Evolutionary conservation across 2,888 invertebrate genomes (phyloP), one percentile per base, ranked within the genome.

Genomic region (Ditula angustiorana): DNA sequence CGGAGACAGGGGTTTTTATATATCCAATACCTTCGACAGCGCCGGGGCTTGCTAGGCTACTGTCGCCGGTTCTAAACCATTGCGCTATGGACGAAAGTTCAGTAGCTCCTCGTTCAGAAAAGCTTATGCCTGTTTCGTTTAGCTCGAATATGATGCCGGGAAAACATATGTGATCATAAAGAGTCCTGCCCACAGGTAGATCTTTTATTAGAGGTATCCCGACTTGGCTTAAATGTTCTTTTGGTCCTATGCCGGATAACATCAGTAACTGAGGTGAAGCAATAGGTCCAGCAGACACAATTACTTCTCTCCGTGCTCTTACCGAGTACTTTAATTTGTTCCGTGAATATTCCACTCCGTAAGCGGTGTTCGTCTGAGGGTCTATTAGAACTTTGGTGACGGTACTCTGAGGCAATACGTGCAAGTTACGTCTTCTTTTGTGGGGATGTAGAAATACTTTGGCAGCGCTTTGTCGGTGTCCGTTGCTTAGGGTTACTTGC

Each of bases 231-330:
- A 95, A 82, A 73, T 95, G 92, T 47, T 94, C 79, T 65, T 76
- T 85, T 0, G 94, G 94, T 1, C 95, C 95, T 11, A 95, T 78
- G 0, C 98, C 98, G 5, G 97, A 97, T 4, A 99, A 84, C 97
- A 98, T 97, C 8, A 99, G 93, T 2, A 99, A 82, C 83, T 99
- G 98, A 0, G 98, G 98, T 0, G 97, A 96, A 75, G 97, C 97
- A 69, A 99, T 96, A 1, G 98, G 94, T 0, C 98, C 98, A 1
- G 97, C 97, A 11, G 96, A 96, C 13, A 98, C 77, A 59, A 98
- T 96, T 0, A 99, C 95, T 88, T 98, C 98, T 80, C 96, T 96
- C 1, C 93, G 93, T 0, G 96, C 96, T 49, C 81, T 86, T 0
- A 95, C 94, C 8, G 85, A 88, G 67, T 86, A 85, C 28, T 79